phyloP scores from a whole-genome alignment of 1,140 invertebrate genomes.

The Ceratosolen solmsi region DNA sequence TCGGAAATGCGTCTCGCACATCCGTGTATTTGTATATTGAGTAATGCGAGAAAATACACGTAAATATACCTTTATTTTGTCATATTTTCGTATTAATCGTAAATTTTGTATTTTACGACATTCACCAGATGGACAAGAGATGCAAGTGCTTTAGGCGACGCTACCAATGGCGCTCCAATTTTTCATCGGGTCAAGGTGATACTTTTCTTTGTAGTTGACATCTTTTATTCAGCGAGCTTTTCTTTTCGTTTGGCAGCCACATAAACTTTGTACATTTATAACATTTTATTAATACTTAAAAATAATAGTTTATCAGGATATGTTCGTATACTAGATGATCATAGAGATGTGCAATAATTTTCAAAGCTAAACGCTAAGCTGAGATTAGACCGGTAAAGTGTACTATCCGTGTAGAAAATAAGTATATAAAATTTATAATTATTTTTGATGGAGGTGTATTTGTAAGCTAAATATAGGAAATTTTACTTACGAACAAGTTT shows the following conservation, averaged over 20 bases:
- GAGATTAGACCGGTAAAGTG: no score
- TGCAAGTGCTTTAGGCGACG: background rate
- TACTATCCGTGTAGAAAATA: no score
- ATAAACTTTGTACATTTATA: conserved; percentile 26
- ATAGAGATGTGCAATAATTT: no score
- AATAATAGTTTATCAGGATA: background rate
- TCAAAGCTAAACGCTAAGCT: no score
- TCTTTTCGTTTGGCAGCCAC: background rate
- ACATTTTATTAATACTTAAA: conserved; percentile 21
- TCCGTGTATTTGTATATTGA: background rate
- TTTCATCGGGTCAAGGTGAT: conserved; percentile 36
- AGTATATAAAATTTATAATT: no score
- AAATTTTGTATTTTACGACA: conserved; percentile 38
- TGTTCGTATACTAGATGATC: no score
- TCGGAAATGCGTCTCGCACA: no score
- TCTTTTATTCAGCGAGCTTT: background rate
- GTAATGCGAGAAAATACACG: background rate
- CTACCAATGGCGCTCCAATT: conserved; percentile 11
- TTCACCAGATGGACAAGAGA: background rate
- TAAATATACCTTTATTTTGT: background rate
- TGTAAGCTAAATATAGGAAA: no score
- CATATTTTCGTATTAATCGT: conserved; percentile 21
- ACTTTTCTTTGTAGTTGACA: conserved; percentile 11
- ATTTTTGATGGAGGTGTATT: no score
- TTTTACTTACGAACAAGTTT: no score